Base-by-base conservation (phyloP, 2,888 invertebrate species). In the Epirrhoe tristata region DNA sequence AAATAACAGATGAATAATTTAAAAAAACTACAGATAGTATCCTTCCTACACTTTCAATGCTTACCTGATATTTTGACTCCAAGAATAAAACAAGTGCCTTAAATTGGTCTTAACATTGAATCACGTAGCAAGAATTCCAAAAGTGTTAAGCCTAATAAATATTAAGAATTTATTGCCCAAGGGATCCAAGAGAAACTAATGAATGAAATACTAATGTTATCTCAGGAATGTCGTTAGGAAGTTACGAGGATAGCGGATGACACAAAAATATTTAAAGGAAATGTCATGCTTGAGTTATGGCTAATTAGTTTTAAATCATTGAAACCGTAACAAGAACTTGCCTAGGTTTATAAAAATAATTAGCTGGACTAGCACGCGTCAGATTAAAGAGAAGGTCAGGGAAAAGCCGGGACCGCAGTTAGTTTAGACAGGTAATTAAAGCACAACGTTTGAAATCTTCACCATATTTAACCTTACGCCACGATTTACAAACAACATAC, bases 161-260 rank as follows among this genome's bases (percentile, higher is more conserved):
- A 57, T 46, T 16, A 53, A 58, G 8, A 61, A 66, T 71, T 73
- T 72, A 73, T 67, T 72, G 70, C 67, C 46, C 51, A 63, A 60
- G 52, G 54, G 34, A 59, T 65, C 66, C 52, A 58, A 66, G 60
- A 63, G 17, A n/a, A 43, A n/a, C 54, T 58, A 61, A 61, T 61
- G 62, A 67, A 58, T 67, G 58, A 58, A 59, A 59, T 59, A 51
- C 51, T 43, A 58, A 58, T 58, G 58, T 70, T 69, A 73, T 70
- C 73, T 73, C 14, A 67, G 58, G 71, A 73, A 71, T 73, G 73
- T 71, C 68, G 65, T 73, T 73, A 73, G 68, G 70, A 71, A 71
- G 71, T 61, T 66, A 63, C 53, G 54, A 71, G 72, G 68, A 70
- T 72, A 70, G 71, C 59, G 58, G 63, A 66, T 69, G 73, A 66